Evolutionary conservation across 2,888 invertebrate genomes (phyloP).

Genomic region (Camponotus fellah): DNA sequence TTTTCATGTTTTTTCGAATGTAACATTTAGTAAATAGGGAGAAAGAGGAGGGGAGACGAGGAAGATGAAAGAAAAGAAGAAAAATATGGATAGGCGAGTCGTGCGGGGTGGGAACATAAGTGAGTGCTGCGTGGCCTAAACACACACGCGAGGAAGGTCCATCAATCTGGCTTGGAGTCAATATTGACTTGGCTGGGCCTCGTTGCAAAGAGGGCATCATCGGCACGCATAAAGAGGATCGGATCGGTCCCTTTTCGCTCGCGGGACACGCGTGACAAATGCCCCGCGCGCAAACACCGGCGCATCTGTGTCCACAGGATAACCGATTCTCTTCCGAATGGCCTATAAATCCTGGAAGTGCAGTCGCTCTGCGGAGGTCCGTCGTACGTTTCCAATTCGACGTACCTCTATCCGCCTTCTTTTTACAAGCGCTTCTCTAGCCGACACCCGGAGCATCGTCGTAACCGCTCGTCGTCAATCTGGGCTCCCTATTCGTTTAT

Average conservation of each 20-base stretch:
- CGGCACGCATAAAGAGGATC: conserved; percentile 78
- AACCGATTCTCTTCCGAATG: conserved; percentile 75
- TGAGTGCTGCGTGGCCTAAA: conserved; percentile 78
- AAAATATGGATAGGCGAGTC: conserved; percentile 62
- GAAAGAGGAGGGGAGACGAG: no score
- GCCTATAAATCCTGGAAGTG: conserved; percentile 71
- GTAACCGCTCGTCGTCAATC: conserved; percentile 36
- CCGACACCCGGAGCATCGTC: conserved; percentile 40
- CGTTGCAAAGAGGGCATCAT: conserved; percentile 85
- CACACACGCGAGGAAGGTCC: conserved; percentile 81
- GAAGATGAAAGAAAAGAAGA: conserved; percentile 8
- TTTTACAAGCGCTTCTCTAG: conserved; percentile 48
- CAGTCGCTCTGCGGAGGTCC: conserved; percentile 55
- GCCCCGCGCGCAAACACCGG: conserved; percentile 83
- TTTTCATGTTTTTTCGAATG: conserved; percentile 43
- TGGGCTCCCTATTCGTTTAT: conserved; percentile 33
- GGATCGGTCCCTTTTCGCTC: conserved; percentile 80
- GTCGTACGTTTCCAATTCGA: conserved; percentile 49
- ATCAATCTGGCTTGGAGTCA: conserved; percentile 85
- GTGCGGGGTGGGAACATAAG: conserved; percentile 75
- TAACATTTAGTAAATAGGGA: conserved; percentile 41
- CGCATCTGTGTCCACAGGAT: conserved; percentile 85
- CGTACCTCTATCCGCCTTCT: conserved; percentile 30
- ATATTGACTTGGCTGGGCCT: conserved; percentile 85
- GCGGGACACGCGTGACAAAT: conserved; percentile 86